Percentiles rank a stretch among this genome's conserved stretches.
Conservation (phyloP, 2,113 vertebrate species). For the Amphiprion ocellaris region DNA sequence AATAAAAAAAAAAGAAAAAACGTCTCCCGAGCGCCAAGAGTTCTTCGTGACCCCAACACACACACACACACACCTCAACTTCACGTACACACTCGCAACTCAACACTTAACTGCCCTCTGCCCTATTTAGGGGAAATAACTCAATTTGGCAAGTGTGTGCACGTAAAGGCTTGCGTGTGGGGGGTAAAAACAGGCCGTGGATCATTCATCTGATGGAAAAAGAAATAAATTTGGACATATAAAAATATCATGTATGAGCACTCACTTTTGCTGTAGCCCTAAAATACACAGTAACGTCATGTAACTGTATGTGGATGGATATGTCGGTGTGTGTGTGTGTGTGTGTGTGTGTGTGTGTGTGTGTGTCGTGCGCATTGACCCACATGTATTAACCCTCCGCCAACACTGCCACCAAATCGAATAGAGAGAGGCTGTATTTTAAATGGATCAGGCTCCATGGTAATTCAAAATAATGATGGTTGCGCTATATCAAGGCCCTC, state of each 20-base stretch:
- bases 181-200: conserved; percentile 14
- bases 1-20: conserved; percentile 70
- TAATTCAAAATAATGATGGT: conserved; percentile 72
- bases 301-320: conserved; percentile 18
- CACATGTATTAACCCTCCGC: conserved; percentile 38
- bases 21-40: conserved; percentile 48
- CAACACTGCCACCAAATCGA: conserved; percentile 31
- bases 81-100: conserved; percentile 5
- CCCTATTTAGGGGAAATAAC: conserved; percentile 37
- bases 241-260: background rate
- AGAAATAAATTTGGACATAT: conserved; percentile 37
- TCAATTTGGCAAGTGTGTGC: conserved; percentile 31
- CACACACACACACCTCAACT: conserved; percentile 29
- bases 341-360: conserved; percentile 18
- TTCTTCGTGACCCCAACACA: conserved; percentile 33
- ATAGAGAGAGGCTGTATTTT: conserved; percentile 40
- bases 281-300: conserved; percentile 40
- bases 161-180: background rate
- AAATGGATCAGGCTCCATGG: conserved; percentile 70
- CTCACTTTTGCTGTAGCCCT: conserved; percentile 14
- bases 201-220: conserved; percentile 44
- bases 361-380: conserved; percentile 36
- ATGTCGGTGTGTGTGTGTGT: conserved; percentile 22
- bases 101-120: conserved; percentile 42
- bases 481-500: conserved; percentile 57